Evolutionary conservation across 2,113 vertebrate genomes (phyloP), one percentile per base, ranked within the genome.

Genomic region (Triplophysa tibetana): DNA sequence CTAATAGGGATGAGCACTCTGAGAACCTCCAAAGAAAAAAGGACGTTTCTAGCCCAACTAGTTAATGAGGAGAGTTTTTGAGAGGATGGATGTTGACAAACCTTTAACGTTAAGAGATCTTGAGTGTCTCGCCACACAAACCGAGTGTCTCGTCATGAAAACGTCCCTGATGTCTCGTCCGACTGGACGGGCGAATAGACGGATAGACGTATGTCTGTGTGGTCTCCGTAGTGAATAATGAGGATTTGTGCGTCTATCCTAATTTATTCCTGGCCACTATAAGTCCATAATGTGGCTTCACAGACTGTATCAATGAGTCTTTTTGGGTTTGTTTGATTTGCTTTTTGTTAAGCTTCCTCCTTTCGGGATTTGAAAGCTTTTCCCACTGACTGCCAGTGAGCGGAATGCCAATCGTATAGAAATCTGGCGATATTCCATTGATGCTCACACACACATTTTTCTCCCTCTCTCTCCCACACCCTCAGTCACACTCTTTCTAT

Each of bases 381-480:
- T 90, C 78, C 87, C 90, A 88, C 87, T 87, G 85, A 89, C 90
- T 74, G 88, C 86, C 88, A 92, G 92, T 93, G 93, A 93, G 90
- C 85, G 86, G 92, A 93, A 93, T 94, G 89, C 90, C 91, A 94
- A 94, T 93, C 89, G 74, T 82, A 81, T 91, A 89, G 91, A 89
- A 83, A 88, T 81, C 88, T 93, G 92, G 92, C 91, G 83, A 77
- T 86, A 76, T 82, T 91, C 91, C 92, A 93, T 85, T 69, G 80
- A 87, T 87, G 89, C 86, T 86, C 88, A 86, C 84, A 88, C 75
- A 77, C 83, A 82, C 70, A 21, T 60, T 85, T 77, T 85, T 73
- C 70, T 21, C 33, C 3, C 65, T 69, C 75, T 66, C 41, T 45
- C 65, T 69, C 62, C 68, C 77, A 69, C 77, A 60, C 67, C 68